These are phyloP conservation scores for Bovichtus diacanthus DNA, from an alignment of 2,797 vertebrate genomes.

Conservation along the genomic window DNA sequence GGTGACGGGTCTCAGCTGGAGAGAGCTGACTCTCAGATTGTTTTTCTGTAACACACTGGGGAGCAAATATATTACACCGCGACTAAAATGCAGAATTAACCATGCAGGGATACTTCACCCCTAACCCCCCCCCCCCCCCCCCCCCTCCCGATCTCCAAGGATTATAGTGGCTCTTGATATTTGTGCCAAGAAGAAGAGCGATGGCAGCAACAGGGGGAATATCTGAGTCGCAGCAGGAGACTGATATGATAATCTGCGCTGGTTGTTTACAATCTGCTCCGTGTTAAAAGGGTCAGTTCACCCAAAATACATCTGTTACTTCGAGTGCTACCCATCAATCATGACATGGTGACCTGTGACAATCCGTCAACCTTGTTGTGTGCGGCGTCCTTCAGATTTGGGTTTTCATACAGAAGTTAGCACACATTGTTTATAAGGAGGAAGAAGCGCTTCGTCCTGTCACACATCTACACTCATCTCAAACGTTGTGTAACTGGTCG, in stretches of 20 bases:
- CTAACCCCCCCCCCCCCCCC: conserved; percentile 60
- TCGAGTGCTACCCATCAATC: too few species aligned
- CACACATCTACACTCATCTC: too few species aligned
- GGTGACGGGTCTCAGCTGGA: conserved; percentile 51
- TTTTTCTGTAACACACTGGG: conserved; percentile 16
- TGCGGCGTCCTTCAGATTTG: background rate
- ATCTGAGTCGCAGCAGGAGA: background rate
- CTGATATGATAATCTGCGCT: background rate
- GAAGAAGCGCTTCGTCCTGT: too few species aligned
- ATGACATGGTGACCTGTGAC: too few species aligned
- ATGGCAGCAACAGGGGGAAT: conserved; percentile 11
- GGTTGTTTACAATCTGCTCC: background rate
- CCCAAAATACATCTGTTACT: background rate
- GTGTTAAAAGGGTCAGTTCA: background rate
- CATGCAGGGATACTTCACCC: conserved; percentile 28
- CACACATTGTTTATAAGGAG: background rate
- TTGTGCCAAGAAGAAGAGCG: conserved; percentile 19
- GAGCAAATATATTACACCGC: conserved; percentile 21
- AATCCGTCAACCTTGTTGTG: too few species aligned
- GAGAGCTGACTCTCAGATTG: conserved; percentile 22
- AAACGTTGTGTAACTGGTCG: background rate
- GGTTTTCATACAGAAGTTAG: background rate
- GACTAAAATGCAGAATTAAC: conserved; percentile 36
- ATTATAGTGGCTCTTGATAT: conserved; percentile 49
- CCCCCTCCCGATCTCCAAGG: conserved; percentile 40